Evolutionary conservation across 2,113 vertebrate genomes (phyloP).

Genomic region (Mobula birostris): DNA sequence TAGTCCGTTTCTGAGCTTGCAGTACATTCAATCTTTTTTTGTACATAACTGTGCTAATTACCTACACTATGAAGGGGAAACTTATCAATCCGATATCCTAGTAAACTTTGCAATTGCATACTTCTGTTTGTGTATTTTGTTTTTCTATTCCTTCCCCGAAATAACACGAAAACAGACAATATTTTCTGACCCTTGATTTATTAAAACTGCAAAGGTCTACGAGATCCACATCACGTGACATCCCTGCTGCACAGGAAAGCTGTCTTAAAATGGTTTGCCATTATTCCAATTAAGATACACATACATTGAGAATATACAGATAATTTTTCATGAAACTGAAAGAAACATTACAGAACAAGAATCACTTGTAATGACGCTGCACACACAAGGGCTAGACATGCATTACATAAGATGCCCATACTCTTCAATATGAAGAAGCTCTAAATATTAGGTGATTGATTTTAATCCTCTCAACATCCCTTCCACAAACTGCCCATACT

Average conservation of each 20-base stretch:
- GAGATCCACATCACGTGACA: not conserved
- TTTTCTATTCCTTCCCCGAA: not conserved
- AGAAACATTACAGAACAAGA: not conserved
- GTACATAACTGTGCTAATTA: not conserved
- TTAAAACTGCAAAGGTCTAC: not conserved
- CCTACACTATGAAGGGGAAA: not conserved
- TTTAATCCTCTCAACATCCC: not conserved
- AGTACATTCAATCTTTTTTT: not conserved
- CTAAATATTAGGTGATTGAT: not conserved
- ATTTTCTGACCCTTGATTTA: not conserved
- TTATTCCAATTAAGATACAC: not conserved
- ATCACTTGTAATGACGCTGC: not conserved
- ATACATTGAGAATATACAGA: conserved; percentile 18
- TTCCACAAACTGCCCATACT: not conserved
- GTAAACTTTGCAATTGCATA: no score
- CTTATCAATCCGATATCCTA: not conserved
- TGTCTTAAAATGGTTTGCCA: not conserved
- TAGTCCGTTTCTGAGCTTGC: not conserved
- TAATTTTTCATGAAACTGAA: not conserved
- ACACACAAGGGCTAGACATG: not conserved
- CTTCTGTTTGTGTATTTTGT: not conserved
- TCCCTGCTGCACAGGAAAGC: not conserved
- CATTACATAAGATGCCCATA: not conserved
- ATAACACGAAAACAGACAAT: not conserved
- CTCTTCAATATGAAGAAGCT: not conserved